Evolutionary conservation across 2,888 invertebrate genomes (phyloP), one percentile per base, ranked within the genome.

Genomic region (Thera obeliscata): DNA sequence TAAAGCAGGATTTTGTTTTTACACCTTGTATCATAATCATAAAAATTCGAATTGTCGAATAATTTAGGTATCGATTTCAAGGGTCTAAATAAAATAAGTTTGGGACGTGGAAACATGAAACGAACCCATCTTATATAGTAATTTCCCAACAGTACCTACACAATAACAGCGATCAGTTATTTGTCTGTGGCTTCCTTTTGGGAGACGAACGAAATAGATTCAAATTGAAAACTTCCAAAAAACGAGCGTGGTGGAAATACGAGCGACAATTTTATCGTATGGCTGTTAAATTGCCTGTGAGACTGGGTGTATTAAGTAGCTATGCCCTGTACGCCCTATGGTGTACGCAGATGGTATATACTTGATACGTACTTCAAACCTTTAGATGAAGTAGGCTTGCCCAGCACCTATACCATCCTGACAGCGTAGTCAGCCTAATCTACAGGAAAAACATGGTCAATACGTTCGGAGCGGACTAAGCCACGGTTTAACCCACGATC

Each of bases 101-200:
- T 50, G 50, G 7, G 7, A 52, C 52, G 33, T 33, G 33, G 9
- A 33, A 33, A 52, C 52, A 52, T 33, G 52, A 9, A 33, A 52
- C 22, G 33, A 52, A 52, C 9, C 33, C 52, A 52, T 52, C 33
- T 52, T 9, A 22, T 33, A 33, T 52, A 0, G 49, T 52, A 52
- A 8, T 3, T 33, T 52, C 8, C 33, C 8, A 22, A 50, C 12
- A 49, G 12, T 52, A 52, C 33, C 52, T 22, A 52, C 33, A 9
- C 43, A 9, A 46, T 46, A 52, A 33, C 33, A 33, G 52, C 9
- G 52, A 52, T 52, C 52, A 33, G 52, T 50, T 50, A 50, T 50
- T 22, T 5, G 50, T 22, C 33, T 33, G 9, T n/a, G 8, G 6
- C 5, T 7, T 5, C 33, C 52, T 4, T 22, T 7, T 33, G 6